phyloP scores from a whole-genome alignment of 2,113 vertebrate genomes.

The Lophochroa leadbeateri region DNA sequence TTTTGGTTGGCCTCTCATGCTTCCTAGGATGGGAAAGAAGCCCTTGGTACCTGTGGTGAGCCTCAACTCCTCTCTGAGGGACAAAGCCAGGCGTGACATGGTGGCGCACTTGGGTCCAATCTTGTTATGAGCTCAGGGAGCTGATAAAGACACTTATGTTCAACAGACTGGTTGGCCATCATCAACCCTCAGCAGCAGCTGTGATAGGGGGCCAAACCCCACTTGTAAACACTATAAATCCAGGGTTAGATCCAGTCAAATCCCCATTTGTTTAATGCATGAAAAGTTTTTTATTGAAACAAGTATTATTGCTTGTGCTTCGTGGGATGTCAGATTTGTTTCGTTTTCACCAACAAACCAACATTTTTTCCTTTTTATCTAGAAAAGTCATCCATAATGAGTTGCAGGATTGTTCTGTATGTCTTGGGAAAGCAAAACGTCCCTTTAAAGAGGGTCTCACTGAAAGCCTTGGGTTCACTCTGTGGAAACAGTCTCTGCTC shows the following conservation, averaged over 20 bases:
- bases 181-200: background rate
- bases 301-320: background rate
- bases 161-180: rapidly evolving
- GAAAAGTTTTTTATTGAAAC: background rate
- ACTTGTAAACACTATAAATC: background rate
- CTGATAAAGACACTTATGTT: background rate
- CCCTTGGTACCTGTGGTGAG: background rate
- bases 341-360: constrained; percentile 21
- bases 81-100: rapidly evolving
- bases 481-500: background rate
- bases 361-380: background rate
- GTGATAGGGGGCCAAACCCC: background rate
- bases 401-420: background rate
- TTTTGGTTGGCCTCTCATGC: background rate
- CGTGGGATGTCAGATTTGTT: constrained; percentile 23
- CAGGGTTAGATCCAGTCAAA: background rate
- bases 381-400: background rate
- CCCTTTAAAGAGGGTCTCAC: background rate
- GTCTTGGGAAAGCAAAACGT: background rate
- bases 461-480: background rate
- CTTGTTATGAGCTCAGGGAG: background rate
- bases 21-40: background rate
- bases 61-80: rapidly evolving
- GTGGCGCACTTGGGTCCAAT: background rate
- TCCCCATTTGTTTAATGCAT: background rate